Conservation (phyloP, 2,113 vertebrate genomes). For the Sylvicapra grimmia region DNA sequence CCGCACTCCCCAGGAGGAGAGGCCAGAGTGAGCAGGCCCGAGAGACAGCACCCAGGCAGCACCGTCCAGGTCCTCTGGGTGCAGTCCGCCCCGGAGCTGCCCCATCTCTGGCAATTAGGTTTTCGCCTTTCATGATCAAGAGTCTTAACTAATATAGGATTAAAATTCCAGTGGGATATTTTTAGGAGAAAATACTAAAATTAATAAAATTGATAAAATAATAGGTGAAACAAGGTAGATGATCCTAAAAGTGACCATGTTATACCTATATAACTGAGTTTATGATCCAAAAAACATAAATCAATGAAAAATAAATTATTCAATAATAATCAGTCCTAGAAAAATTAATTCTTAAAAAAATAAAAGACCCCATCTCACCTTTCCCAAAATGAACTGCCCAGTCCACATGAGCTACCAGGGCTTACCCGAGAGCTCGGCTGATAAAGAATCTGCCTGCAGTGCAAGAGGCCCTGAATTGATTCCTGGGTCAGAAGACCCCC, state of each 20-base stretch:
- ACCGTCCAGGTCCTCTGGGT: neutral
- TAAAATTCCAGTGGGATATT: neutral
- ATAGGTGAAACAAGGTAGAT: neutral
- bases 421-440: neutral
- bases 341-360: neutral
- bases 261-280: neutral
- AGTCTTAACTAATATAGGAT: neutral
- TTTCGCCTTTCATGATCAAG: neutral
- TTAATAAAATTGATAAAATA: slow-evolving; percentile 17
- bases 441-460: neutral
- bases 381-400: neutral
- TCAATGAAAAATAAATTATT: neutral
- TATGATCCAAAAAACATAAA: neutral
- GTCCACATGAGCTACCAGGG: neutral
- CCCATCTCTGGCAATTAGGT: neutral
- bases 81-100: neutral
- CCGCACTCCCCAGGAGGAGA: neutral
- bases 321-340: neutral
- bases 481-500: neutral
- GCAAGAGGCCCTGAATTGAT: neutral
- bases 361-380: neutral
- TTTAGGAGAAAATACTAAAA: neutral
- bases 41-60: neutral
- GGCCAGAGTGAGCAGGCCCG: neutral
- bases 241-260: neutral